These are phyloP conservation scores for Labeo calbasu DNA, from an alignment of 2,797 vertebrate genomes.

Conservation along the genomic window DNA sequence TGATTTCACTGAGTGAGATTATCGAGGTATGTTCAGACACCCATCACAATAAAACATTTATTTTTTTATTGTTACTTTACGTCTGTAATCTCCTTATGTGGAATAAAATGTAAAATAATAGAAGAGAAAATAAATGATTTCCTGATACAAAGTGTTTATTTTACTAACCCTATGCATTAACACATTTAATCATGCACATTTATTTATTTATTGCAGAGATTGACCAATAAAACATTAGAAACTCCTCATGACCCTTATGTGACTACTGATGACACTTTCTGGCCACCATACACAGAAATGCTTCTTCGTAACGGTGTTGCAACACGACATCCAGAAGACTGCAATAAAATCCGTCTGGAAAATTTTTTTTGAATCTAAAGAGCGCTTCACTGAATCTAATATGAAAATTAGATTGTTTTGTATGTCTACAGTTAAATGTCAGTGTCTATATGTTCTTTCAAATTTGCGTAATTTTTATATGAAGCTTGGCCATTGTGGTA, in stretches of 20 bases:
- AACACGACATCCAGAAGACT: slow-evolving; percentile 88
- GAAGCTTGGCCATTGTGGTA: background rate
- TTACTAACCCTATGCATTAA: background rate
- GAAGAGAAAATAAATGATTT: background rate
- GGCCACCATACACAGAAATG: slow-evolving; percentile 92
- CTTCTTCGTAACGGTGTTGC: slow-evolving; percentile 87
- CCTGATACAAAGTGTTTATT: background rate
- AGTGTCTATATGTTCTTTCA: background rate
- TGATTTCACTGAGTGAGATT: slow-evolving; percentile 77
- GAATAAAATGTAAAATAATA: too few species aligned
- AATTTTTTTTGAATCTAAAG: slow-evolving; percentile 73
- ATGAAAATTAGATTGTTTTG: background rate
- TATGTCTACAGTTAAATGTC: background rate
- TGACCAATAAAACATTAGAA: slow-evolving; percentile 81
- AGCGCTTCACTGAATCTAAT: background rate
- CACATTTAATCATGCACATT: background rate
- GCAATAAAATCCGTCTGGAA: slow-evolving; percentile 87
- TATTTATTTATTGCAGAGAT: slow-evolving; percentile 72
- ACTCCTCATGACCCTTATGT: slow-evolving; percentile 92
- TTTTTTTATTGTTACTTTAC: background rate
- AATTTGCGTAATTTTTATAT: background rate
- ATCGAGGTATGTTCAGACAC: slow-evolving; percentile 75
- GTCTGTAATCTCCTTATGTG: background rate
- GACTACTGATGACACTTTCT: slow-evolving; percentile 79
- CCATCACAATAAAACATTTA: background rate